phyloP scores from a whole-genome alignment of 2,797 vertebrate genomes.

The Nothura maculosa region DNA sequence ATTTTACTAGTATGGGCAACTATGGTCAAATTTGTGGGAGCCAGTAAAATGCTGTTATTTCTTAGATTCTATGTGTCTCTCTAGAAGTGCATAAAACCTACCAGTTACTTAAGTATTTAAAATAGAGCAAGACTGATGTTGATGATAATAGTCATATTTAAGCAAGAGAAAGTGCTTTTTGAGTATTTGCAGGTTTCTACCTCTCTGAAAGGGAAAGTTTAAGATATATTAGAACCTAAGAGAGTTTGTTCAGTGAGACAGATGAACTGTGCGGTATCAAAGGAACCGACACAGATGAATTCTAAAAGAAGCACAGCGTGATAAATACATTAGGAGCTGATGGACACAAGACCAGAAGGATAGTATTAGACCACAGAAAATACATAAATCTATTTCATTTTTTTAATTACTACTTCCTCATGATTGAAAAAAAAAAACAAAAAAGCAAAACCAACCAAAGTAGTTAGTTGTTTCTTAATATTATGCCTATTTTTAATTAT shows the following conservation, averaged over 20 bases:
- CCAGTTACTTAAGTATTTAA: neutral
- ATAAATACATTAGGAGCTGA: neutral
- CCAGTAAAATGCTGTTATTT: neutral
- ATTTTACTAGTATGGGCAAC: neutral
- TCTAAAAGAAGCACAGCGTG: neutral
- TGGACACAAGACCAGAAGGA: neutral
- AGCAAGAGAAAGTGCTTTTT: neutral
- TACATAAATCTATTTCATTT: fast-evolving
- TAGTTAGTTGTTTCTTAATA: neutral
- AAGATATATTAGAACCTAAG: neutral
- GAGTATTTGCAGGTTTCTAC: neutral
- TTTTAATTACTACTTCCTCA: fast-evolving
- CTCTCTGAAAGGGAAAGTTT: neutral
- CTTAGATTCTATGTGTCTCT: neutral
- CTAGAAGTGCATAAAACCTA: neutral
- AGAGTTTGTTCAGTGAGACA: neutral
- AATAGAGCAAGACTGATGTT: neutral
- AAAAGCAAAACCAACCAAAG: fast-evolving
- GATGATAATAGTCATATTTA: neutral
- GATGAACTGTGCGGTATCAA: neutral
- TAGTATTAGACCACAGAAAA: neutral
- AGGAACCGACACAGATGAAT: neutral
- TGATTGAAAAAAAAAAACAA: neutral
- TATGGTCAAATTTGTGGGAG: neutral
- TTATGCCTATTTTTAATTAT: too few species aligned